Base-by-base conservation (phyloP, 2,797 vertebrate genomes). In the Cyclopterus lumpus region DNA sequence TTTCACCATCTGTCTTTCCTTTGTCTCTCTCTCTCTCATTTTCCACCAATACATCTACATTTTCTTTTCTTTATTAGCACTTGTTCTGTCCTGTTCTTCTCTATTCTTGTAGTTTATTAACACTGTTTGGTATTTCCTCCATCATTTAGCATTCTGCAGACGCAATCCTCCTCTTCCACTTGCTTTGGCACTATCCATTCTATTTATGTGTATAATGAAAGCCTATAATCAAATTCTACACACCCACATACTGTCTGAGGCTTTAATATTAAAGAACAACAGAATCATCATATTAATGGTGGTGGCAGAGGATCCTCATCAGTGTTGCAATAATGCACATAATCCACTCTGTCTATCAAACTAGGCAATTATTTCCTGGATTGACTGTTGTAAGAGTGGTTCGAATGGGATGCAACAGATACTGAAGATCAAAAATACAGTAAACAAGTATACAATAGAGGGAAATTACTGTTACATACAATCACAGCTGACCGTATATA, bases 201-300 rank as follows among this genome's bases (percentile, higher is more conserved):
- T 89, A 86, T 90, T 86, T 87, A 88, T 85, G 82, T 88, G 66
- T 65, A 71, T 86, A 89, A 89, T 90, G 81, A 90, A 91, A 92
- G 87, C 81, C 87, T 83, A 82, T 93, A 93, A 93, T 93, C 90
- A 93, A 87, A 85, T 90, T 88, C 90, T 85, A 84, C 88, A 87
- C 91, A 71, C 90, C 90, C 86, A 86, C 91, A 77, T 74, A 82
- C 78, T 75, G 74, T 86, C 75, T 62, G 53, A 85, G 77, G 86
- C 78, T 87, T 87, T 87, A 85, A 86, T 92, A 91, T 92, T 90
- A 90, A 75, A 85, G 89, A 92, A 91, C 89, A 91, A 90, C 88
- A 89, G 88, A 91, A 91, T 90, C 84, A 86, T 85, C 81, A 79
- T 88, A 89, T 91, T 92, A 92, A 92, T 86, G 82, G 74, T 74